Percentiles rank a stretch among this genome's conserved stretches.
These are phyloP conservation scores for Heptranchias perlo DNA, from an alignment of 2,113 vertebrate species.

Conservation along the genomic window DNA sequence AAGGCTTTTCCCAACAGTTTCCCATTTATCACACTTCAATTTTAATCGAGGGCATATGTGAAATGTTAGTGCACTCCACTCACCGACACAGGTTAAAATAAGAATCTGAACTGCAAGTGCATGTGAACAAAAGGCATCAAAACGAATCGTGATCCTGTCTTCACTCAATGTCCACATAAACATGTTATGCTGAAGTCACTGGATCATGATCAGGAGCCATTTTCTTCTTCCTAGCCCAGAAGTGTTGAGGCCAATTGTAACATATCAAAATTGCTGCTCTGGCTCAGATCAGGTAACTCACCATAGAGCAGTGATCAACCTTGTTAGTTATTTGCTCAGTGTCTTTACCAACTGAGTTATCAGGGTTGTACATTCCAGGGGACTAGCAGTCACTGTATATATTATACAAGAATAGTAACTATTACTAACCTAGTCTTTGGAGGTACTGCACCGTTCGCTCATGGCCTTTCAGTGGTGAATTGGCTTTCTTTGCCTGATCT, in stretches of 20 bases:
- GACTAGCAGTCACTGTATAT: background rate
- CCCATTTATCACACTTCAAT: background rate
- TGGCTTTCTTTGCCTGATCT: constrained; percentile 96
- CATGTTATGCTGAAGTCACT: background rate
- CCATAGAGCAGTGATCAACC: background rate
- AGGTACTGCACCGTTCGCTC: constrained; percentile 96
- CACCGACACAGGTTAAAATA: background rate
- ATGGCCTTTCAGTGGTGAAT: constrained; percentile 93
- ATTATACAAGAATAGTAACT: background rate
- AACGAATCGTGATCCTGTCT: background rate
- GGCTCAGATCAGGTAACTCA: background rate
- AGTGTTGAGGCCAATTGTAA: background rate
- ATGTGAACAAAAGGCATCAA: background rate
- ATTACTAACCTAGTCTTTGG: constrained; percentile 79
- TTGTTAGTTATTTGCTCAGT: background rate
- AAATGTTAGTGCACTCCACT: background rate
- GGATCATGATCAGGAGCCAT: too few relatives aligned
- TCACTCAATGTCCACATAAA: too few relatives aligned
- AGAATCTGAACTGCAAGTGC: background rate
- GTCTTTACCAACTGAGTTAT: background rate
- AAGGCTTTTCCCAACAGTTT: background rate
- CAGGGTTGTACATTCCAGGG: background rate
- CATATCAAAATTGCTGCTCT: background rate
- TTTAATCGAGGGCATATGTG: background rate
- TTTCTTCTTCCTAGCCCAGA: background rate